Conservation (phyloP, 2,797 vertebrate genomes). For the Coendou prehensilis region DNA sequence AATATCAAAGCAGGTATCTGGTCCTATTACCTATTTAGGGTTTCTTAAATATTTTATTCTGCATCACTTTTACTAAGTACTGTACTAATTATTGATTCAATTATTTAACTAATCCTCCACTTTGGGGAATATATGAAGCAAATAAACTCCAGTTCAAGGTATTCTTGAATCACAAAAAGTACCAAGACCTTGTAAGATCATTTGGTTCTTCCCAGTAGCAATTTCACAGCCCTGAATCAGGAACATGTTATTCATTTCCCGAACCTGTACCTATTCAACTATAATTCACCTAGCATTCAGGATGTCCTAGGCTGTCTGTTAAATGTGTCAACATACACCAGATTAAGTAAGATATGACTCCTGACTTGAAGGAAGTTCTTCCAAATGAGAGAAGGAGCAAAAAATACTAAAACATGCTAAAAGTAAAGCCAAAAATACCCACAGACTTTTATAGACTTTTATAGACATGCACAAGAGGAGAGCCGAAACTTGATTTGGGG, state of each 20-base stretch:
- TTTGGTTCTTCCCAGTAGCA: slow-evolving; percentile 33
- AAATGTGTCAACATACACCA: background rate
- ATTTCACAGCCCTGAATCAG: background rate
- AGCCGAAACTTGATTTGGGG: background rate
- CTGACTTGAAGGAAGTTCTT: background rate
- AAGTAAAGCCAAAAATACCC: background rate
- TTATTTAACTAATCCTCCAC: slow-evolving; percentile 30
- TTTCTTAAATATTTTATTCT: slow-evolving; percentile 54
- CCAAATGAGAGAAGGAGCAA: background rate
- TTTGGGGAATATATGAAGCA: slow-evolving; percentile 2
- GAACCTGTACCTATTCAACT: background rate
- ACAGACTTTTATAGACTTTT: background rate
- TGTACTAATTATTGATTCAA: slow-evolving; percentile 18
- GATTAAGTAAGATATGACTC: background rate
- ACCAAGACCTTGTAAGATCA: background rate
- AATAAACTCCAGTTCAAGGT: slow-evolving; percentile 37
- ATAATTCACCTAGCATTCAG: slow-evolving; percentile 1
- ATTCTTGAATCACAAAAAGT: slow-evolving; percentile 60
- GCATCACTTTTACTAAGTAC: background rate
- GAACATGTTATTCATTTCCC: background rate
- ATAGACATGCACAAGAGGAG: background rate
- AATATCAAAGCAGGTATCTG: slow-evolving; percentile 36
- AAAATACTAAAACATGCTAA: background rate
- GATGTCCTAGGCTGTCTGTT: background rate
- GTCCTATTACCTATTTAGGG: background rate